Evolutionary conservation across 2,888 invertebrate species (phyloP).

Genomic region (Aphodius sticticus): DNA sequence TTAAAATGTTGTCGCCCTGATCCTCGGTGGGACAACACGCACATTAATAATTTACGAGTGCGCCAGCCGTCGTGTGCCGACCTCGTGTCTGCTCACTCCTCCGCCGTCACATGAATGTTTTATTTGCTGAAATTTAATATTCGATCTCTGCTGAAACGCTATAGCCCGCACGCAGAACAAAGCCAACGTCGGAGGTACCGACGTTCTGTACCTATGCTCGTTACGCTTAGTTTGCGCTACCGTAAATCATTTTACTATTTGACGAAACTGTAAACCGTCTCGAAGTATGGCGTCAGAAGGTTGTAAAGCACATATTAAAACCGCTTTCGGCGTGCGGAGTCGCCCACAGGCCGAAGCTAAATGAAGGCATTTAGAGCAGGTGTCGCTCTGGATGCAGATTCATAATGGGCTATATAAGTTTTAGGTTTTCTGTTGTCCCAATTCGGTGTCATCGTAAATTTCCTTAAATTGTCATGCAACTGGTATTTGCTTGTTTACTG

Average conservation of each 20-base stretch:
- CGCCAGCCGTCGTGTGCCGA: not conserved
- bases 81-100: not conserved
- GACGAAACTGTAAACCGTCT: not conserved
- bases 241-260: slow-evolving; percentile 4
- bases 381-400: not conserved
- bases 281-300: not conserved
- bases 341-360: not conserved
- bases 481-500: no score
- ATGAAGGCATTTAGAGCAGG: not conserved
- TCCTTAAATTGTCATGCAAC: no score
- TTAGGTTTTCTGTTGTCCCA: not conserved
- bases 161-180: not conserved
- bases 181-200: not conserved
- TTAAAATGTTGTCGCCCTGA: not conserved
- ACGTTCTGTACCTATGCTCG: not conserved
- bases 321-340: not conserved
- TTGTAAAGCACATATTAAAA: not conserved
- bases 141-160: not conserved
- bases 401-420: not conserved
- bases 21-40: not conserved
- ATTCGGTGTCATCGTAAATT: not conserved
- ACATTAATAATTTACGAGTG: not conserved
- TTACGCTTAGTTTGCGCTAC: not conserved
- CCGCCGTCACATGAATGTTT: not conserved
- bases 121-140: not conserved